Evolutionary conservation across 1,140 invertebrate genomes (phyloP).

Genomic region (Lethrus apterus): DNA sequence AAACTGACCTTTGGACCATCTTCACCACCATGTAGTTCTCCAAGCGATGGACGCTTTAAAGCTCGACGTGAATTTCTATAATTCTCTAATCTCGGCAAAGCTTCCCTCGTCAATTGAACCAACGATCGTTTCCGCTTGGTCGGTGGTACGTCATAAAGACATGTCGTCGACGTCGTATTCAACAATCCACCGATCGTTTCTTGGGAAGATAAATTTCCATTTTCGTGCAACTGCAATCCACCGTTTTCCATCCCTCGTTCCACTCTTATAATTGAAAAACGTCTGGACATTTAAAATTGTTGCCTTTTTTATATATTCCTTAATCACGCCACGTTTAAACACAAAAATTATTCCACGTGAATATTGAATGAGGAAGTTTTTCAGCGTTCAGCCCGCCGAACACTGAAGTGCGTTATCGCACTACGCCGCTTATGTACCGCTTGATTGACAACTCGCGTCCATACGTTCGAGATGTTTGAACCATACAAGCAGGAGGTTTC

Average conservation of each 20-base stretch:
- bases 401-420: too few species aligned
- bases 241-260: conserved; percentile 24
- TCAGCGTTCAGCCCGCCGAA: too few species aligned
- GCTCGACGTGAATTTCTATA: conserved; percentile 75
- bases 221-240: conserved; percentile 32
- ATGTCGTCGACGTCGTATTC: conserved; percentile 20
- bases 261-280: neutral
- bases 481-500: too few species aligned
- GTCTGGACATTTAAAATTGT: neutral
- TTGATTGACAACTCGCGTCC: too few species aligned
- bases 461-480: too few species aligned
- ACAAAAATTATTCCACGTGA: too few species aligned
- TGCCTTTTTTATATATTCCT: too few species aligned
- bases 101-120: conserved; percentile 61
- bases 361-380: too few species aligned
- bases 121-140: conserved; percentile 43
- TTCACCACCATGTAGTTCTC: conserved; percentile 57
- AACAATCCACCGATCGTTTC: conserved; percentile 20
- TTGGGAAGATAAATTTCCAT: conserved; percentile 17
- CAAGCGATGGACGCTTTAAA: conserved; percentile 63
- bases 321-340: too few species aligned
- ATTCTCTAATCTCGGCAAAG: conserved; percentile 79
- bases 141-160: conserved; percentile 15
- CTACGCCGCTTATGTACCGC: too few species aligned
- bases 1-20: conserved; percentile 44